Conservation (phyloP, 2,888 invertebrate species). For the Xestia rhomboidea region DNA sequence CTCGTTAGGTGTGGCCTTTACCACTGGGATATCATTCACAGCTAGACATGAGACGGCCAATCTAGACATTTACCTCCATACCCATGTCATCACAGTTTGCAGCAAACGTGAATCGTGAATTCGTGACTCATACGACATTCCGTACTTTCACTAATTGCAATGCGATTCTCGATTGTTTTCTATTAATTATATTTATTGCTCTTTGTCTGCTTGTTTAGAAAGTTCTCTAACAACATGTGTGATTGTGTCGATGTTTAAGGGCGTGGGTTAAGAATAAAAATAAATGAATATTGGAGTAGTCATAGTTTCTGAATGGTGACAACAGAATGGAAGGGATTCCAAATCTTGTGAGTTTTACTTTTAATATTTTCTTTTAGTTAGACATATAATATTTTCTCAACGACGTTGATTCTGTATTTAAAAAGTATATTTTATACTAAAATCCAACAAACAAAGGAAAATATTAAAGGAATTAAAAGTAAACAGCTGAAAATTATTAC, state of each 20-base stretch:
- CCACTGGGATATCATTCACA: too few species aligned
- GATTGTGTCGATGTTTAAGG: conserved; percentile 23
- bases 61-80: neutral
- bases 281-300: neutral
- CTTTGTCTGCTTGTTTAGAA: conserved; percentile 60
- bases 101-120: conserved; percentile 27
- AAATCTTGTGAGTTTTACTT: neutral
- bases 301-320: neutral
- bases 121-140: conserved; percentile 29
- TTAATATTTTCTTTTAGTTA: neutral
- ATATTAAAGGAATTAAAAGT: neutral
- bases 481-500: neutral
- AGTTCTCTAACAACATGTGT: conserved; percentile 39
- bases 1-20: too few species aligned
- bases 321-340: neutral
- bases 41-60: too few species aligned
- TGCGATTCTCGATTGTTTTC: conserved; percentile 56
- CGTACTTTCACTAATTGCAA: conserved; percentile 64
- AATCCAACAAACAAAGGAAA: neutral
- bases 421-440: neutral
- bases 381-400: neutral
- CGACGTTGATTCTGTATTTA: neutral
- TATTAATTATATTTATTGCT: conserved; percentile 61
- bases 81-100: conserved; percentile 4
- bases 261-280: conserved; percentile 10